Base-by-base conservation (phyloP, 1,140 invertebrate species). In the Drosophila ercepeae region DNA sequence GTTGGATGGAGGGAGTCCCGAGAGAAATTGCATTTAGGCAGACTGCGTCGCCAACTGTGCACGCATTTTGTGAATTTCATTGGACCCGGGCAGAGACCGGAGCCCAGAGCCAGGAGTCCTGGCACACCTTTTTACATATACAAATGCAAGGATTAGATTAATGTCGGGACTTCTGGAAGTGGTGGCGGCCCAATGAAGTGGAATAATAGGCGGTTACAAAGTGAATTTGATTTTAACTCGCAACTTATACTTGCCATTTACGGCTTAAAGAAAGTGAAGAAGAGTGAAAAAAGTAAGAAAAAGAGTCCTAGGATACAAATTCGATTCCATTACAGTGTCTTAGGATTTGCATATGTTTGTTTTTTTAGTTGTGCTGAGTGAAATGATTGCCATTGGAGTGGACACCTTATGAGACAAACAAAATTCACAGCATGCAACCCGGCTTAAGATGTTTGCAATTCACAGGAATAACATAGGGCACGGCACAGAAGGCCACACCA, bases 1-100 rank as follows among this genome's bases (percentile, higher is more conserved):
- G 21, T 29, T 5, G 54, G 5, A 19, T 3, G 11, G 11, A 4
- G 9, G 44, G 16, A 61, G 44, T 11, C 9, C 32, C 9, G 19
- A 16, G 51, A 53, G 60, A 86, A 84, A 84, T 84, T 84, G 81
- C 82, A 84, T 84, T 84, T 81, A 69, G 81, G 58, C 76, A 86
- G 58, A 45, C 71, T 44, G 71, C 25, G 76, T 55, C 67, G 52
- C 72, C 81, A 84, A 86, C 82, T 81, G 82, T 79, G 67, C 54
- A 86, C 71, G 81, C 82, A 86, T 86, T 88, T 84, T 86, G 69
- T 84, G 81, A 70, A 51, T 73, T 63, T 51, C 44, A 57, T 53
- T 81, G 50, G 25, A 48, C 4, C 3, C 7, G n/a, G 16, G 54
- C 6, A 29, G 9, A 49, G 49, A 13, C 13, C 0, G 6, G 14